Evolutionary conservation across 1,140 invertebrate genomes (phyloP).

Genomic region (Steinernema feltiae): DNA sequence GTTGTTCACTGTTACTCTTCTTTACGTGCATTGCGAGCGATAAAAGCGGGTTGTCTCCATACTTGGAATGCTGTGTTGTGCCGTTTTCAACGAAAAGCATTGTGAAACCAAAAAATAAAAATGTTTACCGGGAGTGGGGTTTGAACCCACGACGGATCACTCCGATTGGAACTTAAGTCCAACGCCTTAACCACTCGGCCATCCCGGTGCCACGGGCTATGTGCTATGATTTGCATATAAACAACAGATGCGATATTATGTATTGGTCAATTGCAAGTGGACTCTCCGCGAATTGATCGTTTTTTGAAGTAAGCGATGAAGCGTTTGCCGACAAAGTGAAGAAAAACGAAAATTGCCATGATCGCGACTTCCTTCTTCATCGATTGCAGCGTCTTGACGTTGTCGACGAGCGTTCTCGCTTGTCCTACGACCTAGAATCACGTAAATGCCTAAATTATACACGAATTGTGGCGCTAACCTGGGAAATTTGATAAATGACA

Average conservation of each 20-base stretch:
- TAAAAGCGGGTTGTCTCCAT: background rate
- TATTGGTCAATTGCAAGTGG: too few relatives aligned
- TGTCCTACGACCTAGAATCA: too few relatives aligned
- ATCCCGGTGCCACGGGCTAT: conserved; percentile 9
- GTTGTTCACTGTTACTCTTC: too few relatives aligned
- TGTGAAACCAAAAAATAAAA: conserved; percentile 18
- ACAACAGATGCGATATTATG: too few relatives aligned
- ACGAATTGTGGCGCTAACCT: too few relatives aligned
- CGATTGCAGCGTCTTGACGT: background rate
- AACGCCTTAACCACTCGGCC: conserved; percentile 45
- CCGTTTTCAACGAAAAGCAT: too few relatives aligned
- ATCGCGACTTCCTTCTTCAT: background rate
- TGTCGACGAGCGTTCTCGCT: too few relatives aligned
- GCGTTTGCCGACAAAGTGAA: background rate
- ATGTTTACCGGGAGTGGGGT: conserved; percentile 35
- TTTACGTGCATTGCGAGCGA: too few relatives aligned
- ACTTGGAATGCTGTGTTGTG: background rate
- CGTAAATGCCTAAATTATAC: too few relatives aligned
- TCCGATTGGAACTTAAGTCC: conserved; percentile 36
- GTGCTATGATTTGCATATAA: too few relatives aligned
- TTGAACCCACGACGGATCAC: conserved; percentile 33
- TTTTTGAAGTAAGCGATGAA: background rate
- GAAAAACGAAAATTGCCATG: background rate
- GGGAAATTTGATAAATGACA: too few relatives aligned
- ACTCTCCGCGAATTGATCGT: background rate